Evolutionary conservation across 2,113 vertebrate genomes (phyloP), one percentile per base, ranked within the genome.

Genomic region (Hippopotamus amphibius): DNA sequence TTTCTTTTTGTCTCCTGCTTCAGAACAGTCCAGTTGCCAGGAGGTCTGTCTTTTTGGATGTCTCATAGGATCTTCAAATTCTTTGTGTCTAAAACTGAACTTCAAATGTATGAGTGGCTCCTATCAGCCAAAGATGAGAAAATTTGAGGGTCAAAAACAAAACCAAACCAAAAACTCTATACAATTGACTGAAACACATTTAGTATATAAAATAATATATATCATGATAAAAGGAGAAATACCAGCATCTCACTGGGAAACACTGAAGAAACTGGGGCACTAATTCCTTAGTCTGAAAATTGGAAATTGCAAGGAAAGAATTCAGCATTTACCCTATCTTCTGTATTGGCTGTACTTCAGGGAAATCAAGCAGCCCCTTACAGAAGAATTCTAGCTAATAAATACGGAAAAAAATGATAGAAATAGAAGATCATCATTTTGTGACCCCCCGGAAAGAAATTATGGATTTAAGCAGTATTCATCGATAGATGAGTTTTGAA

Each of bases 341-440:
- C 17, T 48, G 63, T 63, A 57, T 94, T 83, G 90, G 63, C 24
- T 88, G 1, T 95, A 69, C 48, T 95, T 77, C 46, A 88, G 76
- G 46, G 21, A 94, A 66, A 66, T 88, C 12, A 79, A 65, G 12
- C 76, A 69, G 76, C 8, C 5, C 53, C 93, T 83, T 72, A 83
- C 6, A n/a, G 83, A 96, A 72, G 59, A 72, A 88, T 88, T 77
- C 19, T 15, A 83, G 83, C 46, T 88, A 65, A 79, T 55, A 93
- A 53, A 61, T 65, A 83, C n/a, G 14, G 91, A 22, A 93, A 77
- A 37, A 63, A 77, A 48, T 81, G 14, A 41, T 88, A 93, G 74
- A 79, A 57, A 93, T 79, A 68, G 16, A 74, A 90, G 15, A 76
- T 43, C 7, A 88, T 82, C 14, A 77, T 87, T 96, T 94, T 95